phyloP scores from a whole-genome alignment of 2,113 vertebrate species.

The Astur gentilis region DNA sequence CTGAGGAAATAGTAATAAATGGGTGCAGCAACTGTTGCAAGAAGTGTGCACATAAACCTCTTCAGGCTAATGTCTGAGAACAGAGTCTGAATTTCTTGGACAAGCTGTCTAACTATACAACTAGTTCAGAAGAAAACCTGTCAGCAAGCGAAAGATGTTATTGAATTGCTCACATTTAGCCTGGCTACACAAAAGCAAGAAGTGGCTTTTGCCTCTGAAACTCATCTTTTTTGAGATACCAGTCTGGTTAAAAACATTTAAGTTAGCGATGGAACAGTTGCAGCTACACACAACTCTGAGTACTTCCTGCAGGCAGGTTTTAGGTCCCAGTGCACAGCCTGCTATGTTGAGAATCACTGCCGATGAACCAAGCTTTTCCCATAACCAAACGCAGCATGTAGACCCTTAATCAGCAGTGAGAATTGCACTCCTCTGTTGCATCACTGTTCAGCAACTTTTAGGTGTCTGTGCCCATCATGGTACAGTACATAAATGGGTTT shows the following conservation, averaged over 20 bases:
- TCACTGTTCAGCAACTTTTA: not conserved
- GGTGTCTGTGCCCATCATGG: not conserved
- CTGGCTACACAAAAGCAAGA: not conserved
- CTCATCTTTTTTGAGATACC: not conserved
- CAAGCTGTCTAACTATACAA: not conserved
- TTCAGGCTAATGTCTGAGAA: not conserved
- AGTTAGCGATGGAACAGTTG: not conserved
- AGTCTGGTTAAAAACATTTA: not conserved
- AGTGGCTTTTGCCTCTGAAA: not conserved
- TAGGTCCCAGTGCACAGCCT: not conserved
- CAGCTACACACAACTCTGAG: rapidly evolving
- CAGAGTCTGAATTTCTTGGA: not conserved
- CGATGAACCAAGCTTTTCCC: not conserved
- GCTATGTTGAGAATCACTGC: not conserved
- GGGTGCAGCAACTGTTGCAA: not conserved
- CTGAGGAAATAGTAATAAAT: not conserved
- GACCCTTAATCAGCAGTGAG: not conserved
- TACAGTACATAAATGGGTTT: rapidly evolving
- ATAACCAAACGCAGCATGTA: rapidly evolving
- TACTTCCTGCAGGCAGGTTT: not conserved
- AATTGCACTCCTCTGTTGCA: not conserved
- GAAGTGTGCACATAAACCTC: not conserved
- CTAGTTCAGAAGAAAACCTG: not conserved
- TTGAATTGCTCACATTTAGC: not conserved
- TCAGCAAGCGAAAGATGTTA: not conserved